These are phyloP conservation scores for Microplitis mediator DNA, from an alignment of 1,140 invertebrate genomes.

Conservation along the genomic window DNA sequence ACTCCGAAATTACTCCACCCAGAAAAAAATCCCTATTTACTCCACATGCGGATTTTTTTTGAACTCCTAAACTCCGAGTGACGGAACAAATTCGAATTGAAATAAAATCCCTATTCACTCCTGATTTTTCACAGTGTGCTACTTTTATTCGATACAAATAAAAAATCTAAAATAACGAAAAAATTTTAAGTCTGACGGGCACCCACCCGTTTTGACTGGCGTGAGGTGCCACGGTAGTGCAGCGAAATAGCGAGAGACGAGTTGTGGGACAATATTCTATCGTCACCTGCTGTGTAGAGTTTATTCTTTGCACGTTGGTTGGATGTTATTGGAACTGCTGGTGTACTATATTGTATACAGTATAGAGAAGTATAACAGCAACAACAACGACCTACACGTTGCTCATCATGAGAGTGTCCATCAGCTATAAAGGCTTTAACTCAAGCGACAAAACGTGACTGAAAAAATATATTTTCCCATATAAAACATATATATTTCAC, in stretches of 20 bases:
- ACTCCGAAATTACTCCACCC: too few species aligned
- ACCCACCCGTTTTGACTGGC: neutral
- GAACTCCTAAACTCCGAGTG: too few species aligned
- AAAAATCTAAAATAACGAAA: too few species aligned
- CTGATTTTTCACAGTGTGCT: too few species aligned
- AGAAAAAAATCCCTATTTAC: too few species aligned
- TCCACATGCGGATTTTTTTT: too few species aligned
- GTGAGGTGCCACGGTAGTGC: neutral
- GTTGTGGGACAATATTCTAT: neutral
- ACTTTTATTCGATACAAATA: too few species aligned
- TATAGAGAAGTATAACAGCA: neutral
- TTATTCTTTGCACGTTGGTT: slow-evolving; percentile 7
- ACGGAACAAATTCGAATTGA: too few species aligned
- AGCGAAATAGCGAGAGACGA: neutral
- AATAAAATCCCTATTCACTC: too few species aligned
- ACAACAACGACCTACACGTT: neutral
- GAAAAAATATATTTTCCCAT: too few species aligned
- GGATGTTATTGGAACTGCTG: neutral
- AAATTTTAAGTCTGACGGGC: neutral
- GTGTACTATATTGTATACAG: neutral
- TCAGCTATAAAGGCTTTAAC: neutral
- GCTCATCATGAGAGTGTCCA: slow-evolving; percentile 1
- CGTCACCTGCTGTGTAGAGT: slow-evolving; percentile 2
- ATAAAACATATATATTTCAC: too few species aligned
- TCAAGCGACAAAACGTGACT: neutral